Base-by-base conservation (phyloP, 1,140 invertebrate species). In the Anastatus disparis region DNA sequence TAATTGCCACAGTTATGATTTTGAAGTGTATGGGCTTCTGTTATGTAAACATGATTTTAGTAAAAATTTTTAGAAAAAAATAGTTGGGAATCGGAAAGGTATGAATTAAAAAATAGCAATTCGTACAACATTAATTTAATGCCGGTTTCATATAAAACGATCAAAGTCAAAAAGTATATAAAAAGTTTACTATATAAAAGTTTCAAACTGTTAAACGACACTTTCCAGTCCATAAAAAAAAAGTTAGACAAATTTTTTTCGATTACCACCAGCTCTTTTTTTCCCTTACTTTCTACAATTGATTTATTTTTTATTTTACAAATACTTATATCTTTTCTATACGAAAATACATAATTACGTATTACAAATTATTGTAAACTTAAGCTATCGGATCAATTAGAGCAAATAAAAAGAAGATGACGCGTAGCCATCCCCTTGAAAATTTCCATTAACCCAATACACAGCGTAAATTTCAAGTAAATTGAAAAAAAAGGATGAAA, bases 371-470 rank as follows among this genome's bases (percentile, higher is more conserved):
- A n/a, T n/a, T n/a, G n/a, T n/a, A n/a, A n/a, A n/a, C n/a, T n/a
- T n/a, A n/a, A n/a, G n/a, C n/a, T n/a, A n/a, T n/a, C n/a, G n/a
- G n/a, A n/a, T n/a, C n/a, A n/a, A n/a, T n/a, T n/a, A n/a, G n/a
- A n/a, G n/a, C n/a, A n/a, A n/a, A n/a, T n/a, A n/a, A n/a, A n/a
- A n/a, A n/a, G n/a, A n/a, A n/a, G n/a, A n/a, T n/a, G n/a, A n/a
- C n/a, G n/a, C n/a, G n/a, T n/a, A n/a, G n/a, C n/a, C n/a, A 55
- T 40, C 20, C 38, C 15, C 20, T 12, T 10, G 48, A 20, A 46
- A n/a, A 35, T 67, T 67, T 56, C 24, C 52, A 46, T 67, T 56
- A 67, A 56, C 17, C 13, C 31, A 67, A 48, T 67, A 22, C 40
- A 15, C n/a, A 20, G 38, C 40, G 52, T 46, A 48, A 67, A 67